Evolutionary conservation across 2,888 invertebrate genomes (phyloP).

Genomic region (Xanthia togata): DNA sequence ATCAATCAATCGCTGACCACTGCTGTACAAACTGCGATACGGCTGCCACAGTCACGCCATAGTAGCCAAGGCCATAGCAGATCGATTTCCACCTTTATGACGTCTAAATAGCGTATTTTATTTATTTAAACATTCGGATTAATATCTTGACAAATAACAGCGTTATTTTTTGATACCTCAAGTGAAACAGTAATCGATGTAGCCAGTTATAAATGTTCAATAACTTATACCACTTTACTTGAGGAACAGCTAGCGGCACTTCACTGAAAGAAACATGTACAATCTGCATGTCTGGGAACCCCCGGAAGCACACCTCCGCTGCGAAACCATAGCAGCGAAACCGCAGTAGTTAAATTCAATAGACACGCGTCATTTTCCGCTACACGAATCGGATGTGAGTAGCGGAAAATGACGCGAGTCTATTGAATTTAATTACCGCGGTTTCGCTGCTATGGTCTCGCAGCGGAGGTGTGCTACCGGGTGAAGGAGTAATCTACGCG

Average conservation of each 20-base stretch:
- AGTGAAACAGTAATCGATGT: not conserved
- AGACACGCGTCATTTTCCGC: too few relatives aligned
- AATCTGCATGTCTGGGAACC: not conserved
- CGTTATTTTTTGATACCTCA: constrained; percentile 1
- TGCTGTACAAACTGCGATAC: constrained; percentile 67
- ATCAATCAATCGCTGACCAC: constrained; percentile 73
- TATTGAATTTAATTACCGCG: too few relatives aligned
- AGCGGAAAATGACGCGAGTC: too few relatives aligned
- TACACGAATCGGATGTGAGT: too few relatives aligned
- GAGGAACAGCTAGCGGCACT: too few relatives aligned
- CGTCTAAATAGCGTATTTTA: constrained; percentile 33
- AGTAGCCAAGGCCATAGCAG: constrained; percentile 51
- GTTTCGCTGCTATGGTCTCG: too few relatives aligned
- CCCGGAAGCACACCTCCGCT: too few relatives aligned
- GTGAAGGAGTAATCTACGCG: not conserved
- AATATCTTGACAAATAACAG: not conserved
- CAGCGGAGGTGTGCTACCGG: too few relatives aligned
- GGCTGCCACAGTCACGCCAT: constrained; percentile 61
- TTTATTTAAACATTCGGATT: constrained; percentile 34
- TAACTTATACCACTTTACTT: not conserved
- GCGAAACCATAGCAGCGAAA: too few relatives aligned
- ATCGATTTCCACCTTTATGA: constrained; percentile 57
- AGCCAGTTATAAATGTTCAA: not conserved
- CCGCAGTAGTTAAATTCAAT: too few relatives aligned
- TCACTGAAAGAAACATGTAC: not conserved